These are phyloP conservation scores for Peromyscus californicus DNA, from an alignment of 2,113 vertebrate species.

Conservation along the genomic window DNA sequence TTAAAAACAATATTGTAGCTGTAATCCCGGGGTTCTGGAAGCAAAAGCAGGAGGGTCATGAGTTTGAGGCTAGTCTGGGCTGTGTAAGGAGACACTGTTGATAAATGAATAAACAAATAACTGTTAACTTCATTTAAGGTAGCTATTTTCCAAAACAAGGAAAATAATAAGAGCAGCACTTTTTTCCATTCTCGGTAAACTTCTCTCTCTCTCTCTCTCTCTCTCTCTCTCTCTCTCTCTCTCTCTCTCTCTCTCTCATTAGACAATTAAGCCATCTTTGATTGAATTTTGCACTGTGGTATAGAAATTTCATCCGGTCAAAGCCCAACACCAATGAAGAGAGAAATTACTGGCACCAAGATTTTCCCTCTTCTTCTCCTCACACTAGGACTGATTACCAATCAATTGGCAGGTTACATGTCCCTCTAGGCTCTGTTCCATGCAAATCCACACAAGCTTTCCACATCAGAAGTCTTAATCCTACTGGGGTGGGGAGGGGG, in stretches of 20 bases:
- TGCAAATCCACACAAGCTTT: neutral
- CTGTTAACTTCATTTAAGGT: neutral
- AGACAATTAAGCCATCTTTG: neutral
- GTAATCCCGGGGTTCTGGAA: neutral
- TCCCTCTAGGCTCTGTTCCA: neutral
- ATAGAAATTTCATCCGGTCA: neutral
- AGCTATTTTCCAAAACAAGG: neutral
- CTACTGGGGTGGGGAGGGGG: neutral
- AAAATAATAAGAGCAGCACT: neutral
- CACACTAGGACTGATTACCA: neutral
- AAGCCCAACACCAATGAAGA: neutral
- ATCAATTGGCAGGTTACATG: neutral
- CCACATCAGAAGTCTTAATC: conserved; percentile 76
- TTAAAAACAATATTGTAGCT: neutral
- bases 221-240: too few relatives aligned
- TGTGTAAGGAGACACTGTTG: neutral
- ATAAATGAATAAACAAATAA: neutral
- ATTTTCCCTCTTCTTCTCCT: neutral
- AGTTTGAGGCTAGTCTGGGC: neutral
- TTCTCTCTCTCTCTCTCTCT: neutral
- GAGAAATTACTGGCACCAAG: neutral
- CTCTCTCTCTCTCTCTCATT: neutral
- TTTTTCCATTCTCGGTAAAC: neutral
- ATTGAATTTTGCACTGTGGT: neutral
- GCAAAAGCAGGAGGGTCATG: neutral